Conservation (phyloP, 92 coral and sea anemone genomes). For the Palythoa caribaeorum region DNA sequence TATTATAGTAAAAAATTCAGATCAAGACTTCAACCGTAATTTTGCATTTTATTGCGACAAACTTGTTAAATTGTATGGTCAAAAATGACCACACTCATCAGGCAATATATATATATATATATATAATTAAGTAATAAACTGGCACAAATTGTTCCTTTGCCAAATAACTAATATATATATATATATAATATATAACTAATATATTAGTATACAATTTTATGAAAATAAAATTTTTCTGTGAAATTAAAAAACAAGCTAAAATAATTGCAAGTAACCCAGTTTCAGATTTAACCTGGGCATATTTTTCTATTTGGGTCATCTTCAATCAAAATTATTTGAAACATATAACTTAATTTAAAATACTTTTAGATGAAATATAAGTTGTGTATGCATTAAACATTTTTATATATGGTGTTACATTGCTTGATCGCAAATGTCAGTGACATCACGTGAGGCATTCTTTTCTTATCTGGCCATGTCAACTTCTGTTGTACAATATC, state of each 20-base stretch:
- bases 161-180: background rate
- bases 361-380: background rate
- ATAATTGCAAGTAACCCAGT: background rate
- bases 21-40: too few species aligned
- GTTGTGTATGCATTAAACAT: background rate
- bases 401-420: background rate
- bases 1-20: too few species aligned
- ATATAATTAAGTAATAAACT: too few species aligned
- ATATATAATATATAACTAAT: background rate
- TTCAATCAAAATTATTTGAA: slow-evolving; percentile 1
- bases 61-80: too few species aligned
- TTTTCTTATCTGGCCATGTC: background rate
- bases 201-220: background rate
- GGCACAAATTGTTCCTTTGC: too few species aligned
- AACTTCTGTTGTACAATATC: background rate
- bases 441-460: background rate
- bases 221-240: slow-evolving; percentile 2
- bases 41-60: too few species aligned
- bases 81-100: too few species aligned
- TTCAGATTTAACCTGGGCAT: slow-evolving; percentile 1
- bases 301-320: slow-evolving; percentile 8
- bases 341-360: background rate
- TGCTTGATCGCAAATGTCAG: background rate
- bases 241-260: background rate
- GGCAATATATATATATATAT: too few species aligned